Evolutionary conservation across 2,888 invertebrate genomes (phyloP).

Genomic region (Phalera bucephala): DNA sequence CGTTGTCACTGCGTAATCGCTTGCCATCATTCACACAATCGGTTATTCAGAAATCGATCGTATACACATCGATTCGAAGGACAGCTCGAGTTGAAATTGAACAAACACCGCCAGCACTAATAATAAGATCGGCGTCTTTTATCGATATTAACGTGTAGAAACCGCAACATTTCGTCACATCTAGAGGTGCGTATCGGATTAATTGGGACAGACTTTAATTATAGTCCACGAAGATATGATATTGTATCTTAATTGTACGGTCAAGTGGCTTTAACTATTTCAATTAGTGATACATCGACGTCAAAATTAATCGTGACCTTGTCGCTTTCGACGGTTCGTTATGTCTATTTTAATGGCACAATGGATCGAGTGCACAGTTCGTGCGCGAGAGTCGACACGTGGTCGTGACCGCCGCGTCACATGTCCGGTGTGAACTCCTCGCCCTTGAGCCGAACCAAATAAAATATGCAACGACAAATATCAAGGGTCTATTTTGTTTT

Average conservation of each 20-base stretch:
- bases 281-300: conserved; percentile 27
- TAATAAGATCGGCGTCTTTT: conserved; percentile 46
- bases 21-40: conserved; percentile 28
- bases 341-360: conserved; percentile 48
- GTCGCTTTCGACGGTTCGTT: conserved; percentile 37
- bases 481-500: conserved; percentile 28
- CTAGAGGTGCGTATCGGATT: conserved; percentile 47
- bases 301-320: conserved; percentile 42
- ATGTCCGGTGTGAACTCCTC: conserved; percentile 58
- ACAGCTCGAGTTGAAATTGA: conserved; percentile 22
- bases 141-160: conserved; percentile 57
- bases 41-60: conserved; percentile 30
- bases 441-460: conserved; percentile 50
- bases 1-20: conserved; percentile 24
- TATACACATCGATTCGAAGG: conserved; percentile 36
- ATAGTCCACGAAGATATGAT: conserved; percentile 31
- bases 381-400: conserved; percentile 54
- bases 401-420: conserved; percentile 61
- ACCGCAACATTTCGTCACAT: conserved; percentile 61
- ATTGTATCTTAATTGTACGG: conserved; percentile 31
- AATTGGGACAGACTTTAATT: conserved; percentile 67
- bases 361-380: conserved; percentile 43
- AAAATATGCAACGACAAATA: conserved; percentile 20
- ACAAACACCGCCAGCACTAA: conserved; percentile 23
- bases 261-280: conserved; percentile 31